These are phyloP conservation scores for Conus betulinus DNA, from an alignment of 1,140 invertebrate species.

Conservation along the genomic window DNA sequence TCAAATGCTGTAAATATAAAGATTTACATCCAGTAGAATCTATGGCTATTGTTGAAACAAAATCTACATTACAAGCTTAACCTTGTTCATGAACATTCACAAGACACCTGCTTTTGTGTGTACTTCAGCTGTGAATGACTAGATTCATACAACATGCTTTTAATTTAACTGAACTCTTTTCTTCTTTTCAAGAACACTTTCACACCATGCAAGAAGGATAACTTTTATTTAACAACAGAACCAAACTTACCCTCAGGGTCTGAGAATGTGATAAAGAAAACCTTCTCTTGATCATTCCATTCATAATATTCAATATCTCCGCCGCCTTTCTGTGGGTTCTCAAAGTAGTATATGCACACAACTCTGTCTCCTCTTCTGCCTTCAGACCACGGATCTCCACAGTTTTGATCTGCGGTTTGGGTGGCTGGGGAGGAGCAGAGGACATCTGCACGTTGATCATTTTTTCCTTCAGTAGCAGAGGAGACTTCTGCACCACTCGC, in stretches of 20 bases:
- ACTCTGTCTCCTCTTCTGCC: conserved; percentile 9
- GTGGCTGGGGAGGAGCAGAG: not conserved
- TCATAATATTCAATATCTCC: conserved; percentile 45
- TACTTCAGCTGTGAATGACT: no score
- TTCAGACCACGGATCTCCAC: conserved; percentile 18
- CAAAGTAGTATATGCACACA: conserved; percentile 52
- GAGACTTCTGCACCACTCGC: conserved; percentile 25
- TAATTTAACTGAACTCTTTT: no score
- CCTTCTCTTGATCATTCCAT: conserved; percentile 32
- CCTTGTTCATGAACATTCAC: no score
- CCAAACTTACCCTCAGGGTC: conserved; percentile 44
- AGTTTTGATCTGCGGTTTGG: not conserved
- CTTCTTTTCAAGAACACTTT: no score
- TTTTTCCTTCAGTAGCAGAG: conserved; percentile 31
- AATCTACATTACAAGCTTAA: no score
- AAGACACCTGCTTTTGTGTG: no score
- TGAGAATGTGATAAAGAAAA: conserved; percentile 46
- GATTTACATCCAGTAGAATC: no score
- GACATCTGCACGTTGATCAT: conserved; percentile 18
- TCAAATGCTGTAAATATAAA: no score
- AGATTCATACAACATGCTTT: no score
- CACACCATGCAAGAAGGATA: no score
- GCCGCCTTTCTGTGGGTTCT: conserved; percentile 50
- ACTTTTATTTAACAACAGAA: not conserved
- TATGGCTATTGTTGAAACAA: no score